Base-by-base conservation (phyloP, 64 coral and sea anemone genomes). In the Porites australiensis region DNA sequence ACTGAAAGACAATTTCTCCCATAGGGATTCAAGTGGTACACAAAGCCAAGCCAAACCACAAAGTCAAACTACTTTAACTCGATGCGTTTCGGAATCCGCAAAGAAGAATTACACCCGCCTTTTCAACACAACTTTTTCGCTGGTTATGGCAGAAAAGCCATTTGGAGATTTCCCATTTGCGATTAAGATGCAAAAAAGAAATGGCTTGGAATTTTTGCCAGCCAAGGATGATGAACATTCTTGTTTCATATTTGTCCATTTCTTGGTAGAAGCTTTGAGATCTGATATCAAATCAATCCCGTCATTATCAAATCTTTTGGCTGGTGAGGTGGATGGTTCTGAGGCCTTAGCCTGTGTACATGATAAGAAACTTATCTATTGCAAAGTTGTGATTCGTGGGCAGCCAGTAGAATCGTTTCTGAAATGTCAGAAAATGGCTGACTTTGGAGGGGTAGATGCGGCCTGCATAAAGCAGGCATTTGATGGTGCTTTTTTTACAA, bases 191-290 rank as follows among this genome's bases (percentile, higher is more conserved):
- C 90, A 92, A 71, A 85, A 85, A 70, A 66, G 79, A 55, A 92
- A 85, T 83, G 90, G 90, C 55, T 68, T 92, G 46, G 82, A 77
- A 13, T 92, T 92, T 58, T 82, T 23, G 13, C 50, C 90, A 61
- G 90, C 80, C 52, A 92, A 92, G 82, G 80, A 92, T 92, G 90
- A 92, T 73, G 58, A 92, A 60, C 44, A 74, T 92, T 58, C 90
- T 16, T 86, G 81, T 86, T 68, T 81, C 44, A 86, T 86, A 86
- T 92, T 92, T 86, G 90, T 86, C 27, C 82, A 86, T 65, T 86
- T 92, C 83, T 82, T 92, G 18, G 89, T 77, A 49, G 89, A 90
- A 81, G 89, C 79, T 92, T 55, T 92, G 6, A 75, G 79, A 45
- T 75, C 82, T 67, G 80, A 92, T 50, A 53, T 92, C 44, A 92